Evolutionary conservation across 2,797 vertebrate genomes (phyloP), one percentile per base, ranked within the genome.

Genomic region (Octomys mimax): DNA sequence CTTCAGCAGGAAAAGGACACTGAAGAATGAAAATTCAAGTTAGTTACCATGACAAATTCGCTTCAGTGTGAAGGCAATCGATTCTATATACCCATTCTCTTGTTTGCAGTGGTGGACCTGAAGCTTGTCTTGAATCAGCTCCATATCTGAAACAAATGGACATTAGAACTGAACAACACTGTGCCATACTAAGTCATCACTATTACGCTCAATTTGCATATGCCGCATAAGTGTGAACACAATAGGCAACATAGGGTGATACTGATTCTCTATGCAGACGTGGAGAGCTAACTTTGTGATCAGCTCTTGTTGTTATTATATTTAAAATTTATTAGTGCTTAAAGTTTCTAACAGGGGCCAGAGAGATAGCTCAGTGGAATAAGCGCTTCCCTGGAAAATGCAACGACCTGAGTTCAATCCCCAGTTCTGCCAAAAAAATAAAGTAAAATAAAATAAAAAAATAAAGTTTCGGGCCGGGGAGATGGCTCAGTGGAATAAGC

Each of bases 1-100:
- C 92, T 89, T 94, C 49, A 36, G 49, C 57, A 70, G 12, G 49
- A 87, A 84, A 52, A 71, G 95, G 79, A 77, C 87, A 57, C 1
- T 59, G 54, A 49, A 11, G 49, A 87, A 86, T 93, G 80, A 89
- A 96, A 89, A 91, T 54, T 78, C n/a, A 83, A 94, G 80, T 87
- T 93, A 83, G 77, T 92, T 64, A 57, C 59, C 3, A 2, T 36
- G 52, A 73, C 42, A 89, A 80, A 93, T 62, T 33, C 42, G 87
- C 79, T 42, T 87, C 42, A 33, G 96, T 73, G 75, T 77, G 87
- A 71, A 89, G 42, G 36, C 70, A 39, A 12, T 36, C n/a, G 52
- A 70, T 79, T 88, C 59, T 94, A 33, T 36, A 2, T n/a, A 49
- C 54, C 24, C 42, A 5, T 89, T 94, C 64, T 42, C 75, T 88